Evolutionary conservation across 2,888 invertebrate species (phyloP).

Genomic region (Cataglyphis cursor): DNA sequence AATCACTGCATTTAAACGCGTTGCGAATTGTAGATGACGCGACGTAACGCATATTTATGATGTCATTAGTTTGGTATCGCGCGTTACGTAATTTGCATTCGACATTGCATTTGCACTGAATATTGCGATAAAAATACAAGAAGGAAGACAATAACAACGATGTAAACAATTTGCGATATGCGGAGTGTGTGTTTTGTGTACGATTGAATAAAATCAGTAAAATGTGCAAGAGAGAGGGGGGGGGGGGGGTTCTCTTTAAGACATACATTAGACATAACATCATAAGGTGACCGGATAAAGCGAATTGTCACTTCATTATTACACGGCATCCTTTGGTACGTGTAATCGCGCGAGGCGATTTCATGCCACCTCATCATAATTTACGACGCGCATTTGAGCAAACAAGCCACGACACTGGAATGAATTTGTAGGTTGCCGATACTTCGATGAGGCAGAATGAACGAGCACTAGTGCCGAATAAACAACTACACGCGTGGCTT

Average conservation of each 20-base stretch:
- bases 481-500: constrained; percentile 71
- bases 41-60: constrained; percentile 50
- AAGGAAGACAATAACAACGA: background rate
- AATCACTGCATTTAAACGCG: constrained; percentile 54
- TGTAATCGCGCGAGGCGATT: constrained; percentile 47
- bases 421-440: constrained; percentile 66
- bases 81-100: constrained; percentile 25
- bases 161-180: background rate
- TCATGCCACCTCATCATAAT: constrained; percentile 52
- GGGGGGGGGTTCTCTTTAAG: background rate
- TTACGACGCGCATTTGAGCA: constrained; percentile 57
- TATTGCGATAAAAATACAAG: background rate
- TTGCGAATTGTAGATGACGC: constrained; percentile 48
- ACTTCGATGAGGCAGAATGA: constrained; percentile 62
- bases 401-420: constrained; percentile 56
- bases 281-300: background rate
- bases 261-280: background rate
- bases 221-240: background rate
- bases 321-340: background rate
- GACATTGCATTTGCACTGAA: constrained; percentile 12
- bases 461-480: constrained; percentile 69
- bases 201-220: background rate
- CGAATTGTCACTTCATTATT: constrained; percentile 25
- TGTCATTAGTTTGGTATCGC: constrained; percentile 49
- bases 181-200: background rate